These are phyloP conservation scores for Acholoe squamosa DNA, from an alignment of 2,888 invertebrate genomes.

Conservation along the genomic window DNA sequence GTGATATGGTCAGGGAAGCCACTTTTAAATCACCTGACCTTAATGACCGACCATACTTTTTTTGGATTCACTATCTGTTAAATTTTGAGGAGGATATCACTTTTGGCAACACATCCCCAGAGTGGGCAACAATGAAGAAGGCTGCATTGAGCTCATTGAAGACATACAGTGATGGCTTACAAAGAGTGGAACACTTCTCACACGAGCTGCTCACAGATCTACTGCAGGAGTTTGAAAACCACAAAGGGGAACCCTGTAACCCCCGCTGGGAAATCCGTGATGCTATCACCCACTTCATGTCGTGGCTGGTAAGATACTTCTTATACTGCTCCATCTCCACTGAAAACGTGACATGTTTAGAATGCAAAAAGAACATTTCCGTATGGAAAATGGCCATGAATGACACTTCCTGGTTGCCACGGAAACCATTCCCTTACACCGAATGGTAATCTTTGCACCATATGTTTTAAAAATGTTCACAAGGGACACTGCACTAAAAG, in stretches of 20 bases:
- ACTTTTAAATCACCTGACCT: not conserved
- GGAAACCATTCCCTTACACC: too few relatives aligned
- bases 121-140: conserved; percentile 32
- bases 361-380: too few relatives aligned
- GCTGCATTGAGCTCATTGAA: conserved; percentile 3
- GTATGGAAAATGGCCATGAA: too few relatives aligned
- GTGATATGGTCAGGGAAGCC: not conserved
- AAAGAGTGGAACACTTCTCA: conserved; percentile 20
- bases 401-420: too few relatives aligned
- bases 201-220: conserved; percentile 14
- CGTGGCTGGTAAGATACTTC: conserved; percentile 8
- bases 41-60: not conserved
- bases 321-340: too few relatives aligned
- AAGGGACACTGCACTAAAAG: too few relatives aligned
- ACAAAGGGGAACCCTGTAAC: conserved; percentile 15
- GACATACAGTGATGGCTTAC: conserved; percentile 46
- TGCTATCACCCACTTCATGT: conserved; percentile 24
- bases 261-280: not conserved
- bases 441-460: too few relatives aligned
- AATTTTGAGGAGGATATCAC: conserved; percentile 15
- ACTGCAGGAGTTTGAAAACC: not conserved
- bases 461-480: too few relatives aligned
- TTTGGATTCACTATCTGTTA: not conserved
- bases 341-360: too few relatives aligned
- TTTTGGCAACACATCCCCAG: not conserved